A percentile compares a stretch with the other conserved stretches of the same genome.
Conservation (phyloP, 2,113 vertebrate species). For the Lagopus muta region DNA sequence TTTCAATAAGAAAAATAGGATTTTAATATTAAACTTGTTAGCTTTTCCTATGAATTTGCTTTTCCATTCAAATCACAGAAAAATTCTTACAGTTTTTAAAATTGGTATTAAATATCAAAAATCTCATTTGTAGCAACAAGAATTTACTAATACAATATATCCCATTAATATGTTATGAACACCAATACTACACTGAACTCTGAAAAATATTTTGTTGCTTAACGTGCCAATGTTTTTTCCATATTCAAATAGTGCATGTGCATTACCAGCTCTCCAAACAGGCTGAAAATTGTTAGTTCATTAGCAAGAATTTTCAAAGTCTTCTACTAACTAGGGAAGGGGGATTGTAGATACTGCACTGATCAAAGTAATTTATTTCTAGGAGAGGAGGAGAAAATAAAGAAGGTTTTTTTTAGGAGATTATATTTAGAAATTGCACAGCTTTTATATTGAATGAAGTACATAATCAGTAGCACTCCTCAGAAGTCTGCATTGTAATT, state of each 20-base stretch:
- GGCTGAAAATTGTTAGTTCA: background rate
- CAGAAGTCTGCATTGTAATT: background rate
- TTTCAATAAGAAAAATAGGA: conserved; percentile 62
- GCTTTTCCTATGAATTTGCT: background rate
- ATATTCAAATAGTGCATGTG: background rate
- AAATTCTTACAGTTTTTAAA: background rate
- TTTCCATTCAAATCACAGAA: background rate
- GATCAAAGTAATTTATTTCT: background rate
- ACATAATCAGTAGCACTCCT: background rate
- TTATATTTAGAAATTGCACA: background rate
- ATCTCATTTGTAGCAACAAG: background rate
- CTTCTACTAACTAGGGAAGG: background rate
- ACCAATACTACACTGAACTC: background rate
- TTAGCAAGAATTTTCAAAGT: background rate
- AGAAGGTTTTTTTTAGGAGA: background rate
- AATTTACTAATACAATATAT: conserved; percentile 8
- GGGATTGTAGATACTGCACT: background rate
- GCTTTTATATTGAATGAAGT: background rate
- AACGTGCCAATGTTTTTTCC: conserved; percentile 11
- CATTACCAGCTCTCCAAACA: background rate
- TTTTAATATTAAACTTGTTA: conserved; percentile 3
- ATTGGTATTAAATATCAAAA: conserved; percentile 2
- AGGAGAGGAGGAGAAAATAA: background rate
- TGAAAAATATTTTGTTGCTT: background rate
- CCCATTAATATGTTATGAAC: background rate